These are phyloP conservation scores for Scaptomyza parva DNA, from an alignment of 2,888 invertebrate species.

Conservation along the genomic window DNA sequence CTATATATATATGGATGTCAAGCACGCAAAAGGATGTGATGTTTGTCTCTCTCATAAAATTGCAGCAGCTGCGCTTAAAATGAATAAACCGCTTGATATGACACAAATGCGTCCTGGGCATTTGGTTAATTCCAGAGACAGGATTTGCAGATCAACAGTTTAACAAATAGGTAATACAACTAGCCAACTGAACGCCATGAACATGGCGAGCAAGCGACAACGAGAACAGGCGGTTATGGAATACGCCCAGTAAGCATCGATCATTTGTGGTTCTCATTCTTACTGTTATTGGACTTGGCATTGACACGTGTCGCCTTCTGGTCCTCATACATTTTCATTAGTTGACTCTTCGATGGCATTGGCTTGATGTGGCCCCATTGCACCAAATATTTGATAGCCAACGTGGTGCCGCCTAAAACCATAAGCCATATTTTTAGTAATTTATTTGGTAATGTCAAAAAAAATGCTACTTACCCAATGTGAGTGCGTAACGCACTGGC, in stretches of 20 bases:
- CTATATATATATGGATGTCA: slow-evolving; percentile 10
- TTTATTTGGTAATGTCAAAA: background rate
- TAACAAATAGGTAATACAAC: slow-evolving; percentile 59
- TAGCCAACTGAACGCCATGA: slow-evolving; percentile 56
- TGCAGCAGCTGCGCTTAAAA: slow-evolving; percentile 12
- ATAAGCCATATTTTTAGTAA: too few species aligned
- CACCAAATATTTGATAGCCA: slow-evolving; percentile 92
- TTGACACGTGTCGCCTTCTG: slow-evolving; percentile 81
- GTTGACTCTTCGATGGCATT: slow-evolving; percentile 89
- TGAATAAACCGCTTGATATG: slow-evolving; percentile 15
- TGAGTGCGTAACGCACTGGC: slow-evolving; percentile 96
- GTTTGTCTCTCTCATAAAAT: slow-evolving; percentile 5
- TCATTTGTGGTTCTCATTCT: slow-evolving; percentile 68
- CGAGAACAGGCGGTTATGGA: slow-evolving; percentile 26
- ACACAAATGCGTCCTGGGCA: slow-evolving; percentile 34
- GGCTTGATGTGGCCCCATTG: slow-evolving; percentile 93
- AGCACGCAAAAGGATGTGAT: slow-evolving; percentile 9
- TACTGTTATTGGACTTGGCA: slow-evolving; percentile 57
- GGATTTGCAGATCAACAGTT: slow-evolving; percentile 40
- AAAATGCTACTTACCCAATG: slow-evolving; percentile 89
- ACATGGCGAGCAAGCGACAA: slow-evolving; percentile 19
- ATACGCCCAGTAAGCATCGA: slow-evolving; percentile 29
- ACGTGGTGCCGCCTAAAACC: slow-evolving; percentile 91
- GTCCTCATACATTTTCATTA: slow-evolving; percentile 88
- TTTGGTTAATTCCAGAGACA: slow-evolving; percentile 34